These are phyloP conservation scores for Phataginus tricuspis DNA, from an alignment of 2,797 vertebrate species.

Conservation along the genomic window DNA sequence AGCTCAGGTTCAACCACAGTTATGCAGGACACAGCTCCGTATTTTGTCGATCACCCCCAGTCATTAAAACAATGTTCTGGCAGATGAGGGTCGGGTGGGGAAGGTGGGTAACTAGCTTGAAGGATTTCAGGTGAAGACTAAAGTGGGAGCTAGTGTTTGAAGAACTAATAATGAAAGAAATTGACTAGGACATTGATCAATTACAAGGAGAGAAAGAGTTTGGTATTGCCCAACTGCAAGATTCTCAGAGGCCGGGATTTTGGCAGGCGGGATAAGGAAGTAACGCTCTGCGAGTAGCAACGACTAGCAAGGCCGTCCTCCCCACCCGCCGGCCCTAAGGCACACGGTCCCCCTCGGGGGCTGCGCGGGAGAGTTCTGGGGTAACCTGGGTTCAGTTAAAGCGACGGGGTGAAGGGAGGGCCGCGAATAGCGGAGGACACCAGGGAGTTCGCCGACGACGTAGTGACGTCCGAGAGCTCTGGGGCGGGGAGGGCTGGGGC, in stretches of 20 bases:
- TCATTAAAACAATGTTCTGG: neutral
- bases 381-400: too few species aligned
- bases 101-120: neutral
- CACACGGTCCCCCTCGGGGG: neutral
- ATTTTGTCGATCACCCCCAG: neutral
- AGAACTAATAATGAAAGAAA: neutral
- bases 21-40: neutral
- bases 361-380: neutral
- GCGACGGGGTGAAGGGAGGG: neutral
- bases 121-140: neutral
- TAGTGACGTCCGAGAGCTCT: neutral
- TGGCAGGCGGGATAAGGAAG: neutral
- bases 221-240: neutral
- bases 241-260: neutral
- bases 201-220: neutral
- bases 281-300: neutral
- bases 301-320: neutral
- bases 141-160: neutral
- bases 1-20: neutral
- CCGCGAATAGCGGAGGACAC: neutral
- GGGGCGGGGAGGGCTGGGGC: neutral
- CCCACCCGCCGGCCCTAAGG: conserved; percentile 46
- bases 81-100: accelerated
- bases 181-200: neutral
- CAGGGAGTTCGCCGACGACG: neutral